Percentiles rank a stretch among this genome's conserved stretches.
These are phyloP conservation scores for Dorcus parallelipipedus DNA, from an alignment of 2,888 invertebrate species.

Conservation along the genomic window DNA sequence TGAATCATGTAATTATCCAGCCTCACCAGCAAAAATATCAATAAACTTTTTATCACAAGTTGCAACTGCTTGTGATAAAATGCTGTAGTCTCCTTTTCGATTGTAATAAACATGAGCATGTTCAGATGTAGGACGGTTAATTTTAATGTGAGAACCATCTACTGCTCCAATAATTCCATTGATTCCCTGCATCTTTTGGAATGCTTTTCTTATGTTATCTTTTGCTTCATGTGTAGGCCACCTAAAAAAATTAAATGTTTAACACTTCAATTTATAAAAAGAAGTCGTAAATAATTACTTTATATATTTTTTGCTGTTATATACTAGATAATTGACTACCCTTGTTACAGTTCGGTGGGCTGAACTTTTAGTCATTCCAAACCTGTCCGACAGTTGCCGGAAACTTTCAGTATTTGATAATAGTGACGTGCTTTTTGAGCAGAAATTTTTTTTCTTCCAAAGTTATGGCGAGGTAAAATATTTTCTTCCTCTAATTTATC, in stretches of 20 bases:
- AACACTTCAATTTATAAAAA: background rate
- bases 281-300: too few species aligned
- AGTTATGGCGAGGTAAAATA: too few species aligned
- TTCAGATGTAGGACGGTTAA: conserved; percentile 1
- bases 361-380: too few species aligned
- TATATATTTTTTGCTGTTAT: too few species aligned
- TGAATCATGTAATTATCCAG: conserved; percentile 21
- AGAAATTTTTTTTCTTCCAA: too few species aligned
- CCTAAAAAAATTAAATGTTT: background rate
- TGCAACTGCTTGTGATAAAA: conserved; percentile 6
- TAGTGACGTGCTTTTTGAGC: too few species aligned
- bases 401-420: too few species aligned
- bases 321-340: too few species aligned
- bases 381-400: too few species aligned
- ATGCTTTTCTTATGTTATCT: background rate
- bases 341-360: too few species aligned
- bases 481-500: too few species aligned
- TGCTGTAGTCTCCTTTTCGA: conserved; percentile 8
- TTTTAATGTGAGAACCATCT: conserved; percentile 13
- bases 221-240: background rate
- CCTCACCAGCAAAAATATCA: conserved; percentile 17
- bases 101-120: conserved; percentile 10
- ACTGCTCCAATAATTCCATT: background rate
- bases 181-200: background rate
- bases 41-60: conserved; percentile 11